A percentile compares a stretch with the other conserved stretches of the same genome.
These are phyloP conservation scores for Linepithema humile DNA, from an alignment of 1,140 invertebrate species.

Conservation along the genomic window DNA sequence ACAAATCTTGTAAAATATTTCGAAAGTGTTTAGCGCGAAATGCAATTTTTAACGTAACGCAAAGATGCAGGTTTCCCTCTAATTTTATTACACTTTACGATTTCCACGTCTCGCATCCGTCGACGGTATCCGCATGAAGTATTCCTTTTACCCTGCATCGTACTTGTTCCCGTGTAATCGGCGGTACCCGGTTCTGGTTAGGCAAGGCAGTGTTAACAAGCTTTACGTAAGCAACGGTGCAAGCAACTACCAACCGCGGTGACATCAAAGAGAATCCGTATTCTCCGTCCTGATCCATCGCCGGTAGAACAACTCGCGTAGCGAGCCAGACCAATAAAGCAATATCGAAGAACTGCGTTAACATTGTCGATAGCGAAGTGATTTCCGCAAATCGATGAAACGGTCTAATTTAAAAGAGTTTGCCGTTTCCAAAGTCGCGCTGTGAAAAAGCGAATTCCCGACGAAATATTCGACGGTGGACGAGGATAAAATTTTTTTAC, in stretches of 20 bases:
- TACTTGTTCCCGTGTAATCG: constrained; percentile 45
- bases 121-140: neutral
- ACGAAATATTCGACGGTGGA: neutral
- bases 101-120: neutral
- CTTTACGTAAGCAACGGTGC: constrained; percentile 69
- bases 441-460: neutral
- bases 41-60: neutral
- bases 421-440: neutral
- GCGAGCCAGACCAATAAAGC: constrained; percentile 32
- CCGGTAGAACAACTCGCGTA: constrained; percentile 6
- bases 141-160: constrained; percentile 12
- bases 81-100: neutral
- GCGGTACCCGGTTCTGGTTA: constrained; percentile 35
- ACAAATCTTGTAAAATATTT: neutral
- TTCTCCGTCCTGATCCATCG: constrained; percentile 40
- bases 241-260: constrained; percentile 49
- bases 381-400: neutral
- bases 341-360: constrained; percentile 1
- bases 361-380: neutral
- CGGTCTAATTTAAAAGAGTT: neutral
- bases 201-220: constrained; percentile 67
- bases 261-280: constrained; percentile 65
- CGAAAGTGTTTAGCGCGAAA: neutral
- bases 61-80: neutral
- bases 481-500: neutral